Evolutionary conservation across 2,113 vertebrate genomes (phyloP), one percentile per base, ranked within the genome.

Genomic region (Grammomys dolichurus): DNA sequence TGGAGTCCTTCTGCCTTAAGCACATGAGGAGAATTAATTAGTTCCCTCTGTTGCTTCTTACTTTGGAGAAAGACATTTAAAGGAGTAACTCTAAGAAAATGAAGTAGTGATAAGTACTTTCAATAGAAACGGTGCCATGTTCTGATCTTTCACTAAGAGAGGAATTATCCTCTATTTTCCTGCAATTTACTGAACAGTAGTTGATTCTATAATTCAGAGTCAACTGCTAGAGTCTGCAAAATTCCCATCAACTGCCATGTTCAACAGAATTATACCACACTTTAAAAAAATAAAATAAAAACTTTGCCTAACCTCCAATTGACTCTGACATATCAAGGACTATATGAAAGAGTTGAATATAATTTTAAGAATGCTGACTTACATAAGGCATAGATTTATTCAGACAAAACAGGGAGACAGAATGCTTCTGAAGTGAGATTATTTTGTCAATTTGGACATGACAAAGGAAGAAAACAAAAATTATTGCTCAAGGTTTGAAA

Each of bases 381-480:
- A 26, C 48, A 72, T 92, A 54, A 94, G 76, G 73, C 58, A 87
- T 77, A 88, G 76, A 95, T 92, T 91, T 91, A 75, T 67, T 89
- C 76, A 96, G 67, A 95, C 54, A 90, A 95, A 95, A 92, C 73
- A 92, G 70, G 72, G n/a, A 87, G 73, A 86, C 46, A 76, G 58
- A 89, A 89, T 46, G 20, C 82, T 94, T 97, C 88, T 46, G 28
- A 89, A 91, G 22, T 87, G 63, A 96, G 89, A 96, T 96, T 80
- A 78, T 92, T 87, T 96, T 94, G 80, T 94, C 92, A 88, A 67
- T 67, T 69, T 86, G 51, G 46, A 40, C 69, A 63, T 54, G 56
- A 87, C 63, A 92, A 94, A 93, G 72, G 80, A 75, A 96, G 92
- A 93, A 95, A 89, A 96, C 81, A 89, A 89, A 97, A 96, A 90